Evolutionary conservation across 2,888 invertebrate genomes (phyloP), one percentile per base, ranked within the genome.

Genomic region (Oscheius sp.): DNA sequence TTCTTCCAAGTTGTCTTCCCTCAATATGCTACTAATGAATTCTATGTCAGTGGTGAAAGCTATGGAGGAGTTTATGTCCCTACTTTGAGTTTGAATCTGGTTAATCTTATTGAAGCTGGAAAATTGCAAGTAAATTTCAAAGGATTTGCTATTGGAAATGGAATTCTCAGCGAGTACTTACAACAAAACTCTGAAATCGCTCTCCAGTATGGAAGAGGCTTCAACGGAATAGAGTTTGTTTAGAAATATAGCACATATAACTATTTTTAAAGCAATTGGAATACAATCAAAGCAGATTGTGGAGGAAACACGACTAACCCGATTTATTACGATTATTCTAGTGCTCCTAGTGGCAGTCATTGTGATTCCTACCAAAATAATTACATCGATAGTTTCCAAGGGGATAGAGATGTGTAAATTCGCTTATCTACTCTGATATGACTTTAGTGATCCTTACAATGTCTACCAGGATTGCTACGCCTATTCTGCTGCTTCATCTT

Each of bases 1-100:
- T 89, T 89, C 82, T 88, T 89, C 76, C 25, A 67, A 58, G 58
- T 65, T 72, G 73, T 88, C 65, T 89, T 87, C 80, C 88, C 88
- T 3, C 86, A 88, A 72, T 89, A 86, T 69, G 79, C 77, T 6
- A 71, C 78, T 2, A 87, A 88, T 75, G 87, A 87, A 20, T 89
- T 89, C 76, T 89, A 85, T 79, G 71, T 82, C 42, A 76, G 77
- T 33, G 82, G 82, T 17, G 80, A 82, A 55, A 79, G 79, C 8
- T 82, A 82, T 45, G 80, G 72, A 27, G 77, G 80, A 27, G 77
- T 78, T 15, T 75, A 78, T 46, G 75, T 73, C 3, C 75, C 75
- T 25, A 78, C 76, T 3, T 50, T 80, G 37, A 68, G 73, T 1
- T 58, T 71, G 8, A 67, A 69, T 5, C 33, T 77, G 8, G 46